phyloP scores from a whole-genome alignment of 2,888 invertebrate species.

The Hypsopygia costalis region DNA sequence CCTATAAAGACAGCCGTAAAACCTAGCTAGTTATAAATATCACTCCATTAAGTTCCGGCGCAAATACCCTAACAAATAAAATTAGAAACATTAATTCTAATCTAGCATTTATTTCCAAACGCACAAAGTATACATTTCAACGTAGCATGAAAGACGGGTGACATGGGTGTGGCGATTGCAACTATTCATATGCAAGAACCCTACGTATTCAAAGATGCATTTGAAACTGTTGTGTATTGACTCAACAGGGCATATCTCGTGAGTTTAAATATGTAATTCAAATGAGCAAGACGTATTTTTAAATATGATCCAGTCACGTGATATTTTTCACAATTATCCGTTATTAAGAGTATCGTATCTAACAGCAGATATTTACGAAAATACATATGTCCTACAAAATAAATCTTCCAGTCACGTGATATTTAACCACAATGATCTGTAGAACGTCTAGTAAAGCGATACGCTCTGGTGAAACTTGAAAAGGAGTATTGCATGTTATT shows the following conservation, averaged over 20 bases:
- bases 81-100: neutral
- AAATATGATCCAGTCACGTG: neutral
- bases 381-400: too few species aligned
- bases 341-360: too few species aligned
- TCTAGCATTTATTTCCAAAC: neutral
- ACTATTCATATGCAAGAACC: conserved; percentile 14
- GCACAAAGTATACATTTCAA: conserved; percentile 15
- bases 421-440: too few species aligned
- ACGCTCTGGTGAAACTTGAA: too few species aligned
- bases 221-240: neutral
- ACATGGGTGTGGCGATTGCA: conserved; percentile 9
- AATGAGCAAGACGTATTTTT: neutral
- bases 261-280: neutral
- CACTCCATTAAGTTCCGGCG: neutral
- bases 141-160: conserved; percentile 6
- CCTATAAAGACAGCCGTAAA: neutral
- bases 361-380: too few species aligned
- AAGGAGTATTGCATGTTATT: too few species aligned
- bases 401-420: too few species aligned
- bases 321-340: neutral
- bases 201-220: neutral
- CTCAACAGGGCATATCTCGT: neutral
- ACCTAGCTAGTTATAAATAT: neutral
- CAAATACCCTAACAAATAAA: neutral
- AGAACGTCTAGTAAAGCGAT: too few species aligned